phyloP scores from a whole-genome alignment of 2,888 invertebrate species.

The Parelbella ahira region DNA sequence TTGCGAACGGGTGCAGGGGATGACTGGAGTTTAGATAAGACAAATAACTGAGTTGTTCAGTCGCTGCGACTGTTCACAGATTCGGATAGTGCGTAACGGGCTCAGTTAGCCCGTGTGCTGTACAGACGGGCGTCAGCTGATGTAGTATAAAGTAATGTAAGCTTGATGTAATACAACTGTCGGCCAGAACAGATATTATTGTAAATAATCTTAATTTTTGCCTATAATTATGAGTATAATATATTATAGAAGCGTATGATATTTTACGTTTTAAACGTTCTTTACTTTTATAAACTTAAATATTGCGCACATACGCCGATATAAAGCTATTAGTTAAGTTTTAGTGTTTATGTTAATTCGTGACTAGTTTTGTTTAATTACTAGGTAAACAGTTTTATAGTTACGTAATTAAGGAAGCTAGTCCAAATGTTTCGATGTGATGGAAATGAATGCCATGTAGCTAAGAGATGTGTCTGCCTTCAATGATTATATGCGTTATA shows the following conservation, averaged over 20 bases:
- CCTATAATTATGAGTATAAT: constrained; percentile 23
- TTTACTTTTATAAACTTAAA: constrained; percentile 28
- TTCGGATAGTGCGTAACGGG: constrained; percentile 17
- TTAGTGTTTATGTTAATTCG: constrained; percentile 54
- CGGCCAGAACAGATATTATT: constrained; percentile 36
- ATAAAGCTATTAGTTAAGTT: constrained; percentile 47
- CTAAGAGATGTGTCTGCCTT: constrained; percentile 43
- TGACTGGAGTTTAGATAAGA: too few species aligned
- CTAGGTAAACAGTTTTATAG: constrained; percentile 63
- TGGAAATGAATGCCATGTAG: constrained; percentile 73
- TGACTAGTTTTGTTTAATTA: constrained; percentile 77
- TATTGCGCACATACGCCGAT: constrained; percentile 31
- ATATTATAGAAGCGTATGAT: constrained; percentile 28
- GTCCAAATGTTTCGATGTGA: constrained; percentile 77
- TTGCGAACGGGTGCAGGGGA: too few species aligned
- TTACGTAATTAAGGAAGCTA: constrained; percentile 77
- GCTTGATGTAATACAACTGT: constrained; percentile 34
- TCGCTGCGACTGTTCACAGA: background rate
- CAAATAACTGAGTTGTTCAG: too few species aligned
- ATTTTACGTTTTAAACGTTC: constrained; percentile 29
- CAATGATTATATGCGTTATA: constrained; percentile 32
- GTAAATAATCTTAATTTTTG: constrained; percentile 35
- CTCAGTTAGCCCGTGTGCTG: constrained; percentile 14
- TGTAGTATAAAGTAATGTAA: constrained; percentile 30
- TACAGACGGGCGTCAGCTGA: constrained; percentile 12